Conservation (phyloP, 2,113 vertebrate species). For the Hippocampus mohnikei region DNA sequence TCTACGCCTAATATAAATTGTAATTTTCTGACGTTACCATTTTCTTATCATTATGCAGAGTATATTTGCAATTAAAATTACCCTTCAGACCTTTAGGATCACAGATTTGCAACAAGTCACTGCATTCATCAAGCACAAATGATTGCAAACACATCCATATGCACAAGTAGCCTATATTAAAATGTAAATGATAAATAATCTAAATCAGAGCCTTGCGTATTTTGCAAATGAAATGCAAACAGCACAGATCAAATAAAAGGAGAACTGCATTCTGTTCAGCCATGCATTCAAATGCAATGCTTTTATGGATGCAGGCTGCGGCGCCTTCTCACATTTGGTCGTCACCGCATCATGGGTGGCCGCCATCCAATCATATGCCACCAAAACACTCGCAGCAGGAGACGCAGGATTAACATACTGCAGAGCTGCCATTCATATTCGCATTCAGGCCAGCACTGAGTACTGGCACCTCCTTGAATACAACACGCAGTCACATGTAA, state of each 20-base stretch:
- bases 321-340: slow-evolving; percentile 16
- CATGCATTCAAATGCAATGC: slow-evolving; percentile 5
- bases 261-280: slow-evolving; percentile 3
- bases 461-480: slow-evolving; percentile 11
- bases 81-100: neutral
- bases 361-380: slow-evolving; percentile 30
- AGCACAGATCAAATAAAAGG: neutral
- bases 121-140: neutral
- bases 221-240: neutral
- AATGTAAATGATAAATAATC: neutral
- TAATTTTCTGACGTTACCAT: slow-evolving; percentile 5
- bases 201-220: neutral
- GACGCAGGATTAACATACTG: slow-evolving; percentile 33
- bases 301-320: slow-evolving; percentile 18
- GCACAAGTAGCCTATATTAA: neutral
- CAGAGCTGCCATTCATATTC: slow-evolving; percentile 25
- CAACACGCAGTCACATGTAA: slow-evolving; percentile 8
- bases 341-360: slow-evolving; percentile 19
- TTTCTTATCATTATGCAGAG: neutral
- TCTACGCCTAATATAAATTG: slow-evolving; percentile 20
- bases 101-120: neutral
- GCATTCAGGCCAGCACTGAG: slow-evolving; percentile 6
- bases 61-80: neutral
- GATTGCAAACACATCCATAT: neutral
- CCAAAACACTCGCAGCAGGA: slow-evolving; percentile 28